Evolutionary conservation across 2,113 vertebrate genomes (phyloP).

Genomic region (Neodon shergylaensis): DNA sequence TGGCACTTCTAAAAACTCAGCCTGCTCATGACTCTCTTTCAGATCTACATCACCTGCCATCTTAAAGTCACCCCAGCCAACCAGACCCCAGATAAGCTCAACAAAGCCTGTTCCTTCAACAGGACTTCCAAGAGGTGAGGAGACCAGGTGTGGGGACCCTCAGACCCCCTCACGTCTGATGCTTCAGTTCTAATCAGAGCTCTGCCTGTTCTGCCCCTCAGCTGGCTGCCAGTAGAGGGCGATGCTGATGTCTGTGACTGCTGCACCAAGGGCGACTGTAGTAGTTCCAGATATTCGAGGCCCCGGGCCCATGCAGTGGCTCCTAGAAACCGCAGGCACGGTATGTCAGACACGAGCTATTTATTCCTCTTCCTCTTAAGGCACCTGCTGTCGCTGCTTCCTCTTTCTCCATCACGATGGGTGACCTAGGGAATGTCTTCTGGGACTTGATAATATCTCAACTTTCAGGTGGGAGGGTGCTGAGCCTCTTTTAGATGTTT

Average conservation of each 20-base stretch:
- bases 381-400: background rate
- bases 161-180: too few relatives aligned
- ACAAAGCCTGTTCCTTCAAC: constrained; percentile 86
- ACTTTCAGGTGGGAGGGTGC: background rate
- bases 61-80: constrained; percentile 72
- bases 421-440: background rate
- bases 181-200: background rate
- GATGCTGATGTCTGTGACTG: constrained; percentile 79
- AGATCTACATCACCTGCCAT: constrained; percentile 84
- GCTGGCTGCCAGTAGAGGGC: constrained; percentile 85
- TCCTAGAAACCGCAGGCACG: constrained; percentile 43
- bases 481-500: background rate
- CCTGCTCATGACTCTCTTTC: background rate
- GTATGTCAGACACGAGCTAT: background rate
- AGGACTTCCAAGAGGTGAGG: constrained; percentile 79
- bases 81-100: constrained; percentile 75
- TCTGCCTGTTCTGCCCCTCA: background rate
- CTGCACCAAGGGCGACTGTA: constrained; percentile 76
- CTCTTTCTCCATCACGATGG: background rate
- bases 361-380: background rate
- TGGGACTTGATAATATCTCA: background rate
- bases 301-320: background rate
- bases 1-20: background rate
- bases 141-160: background rate
- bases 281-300: background rate